Percentiles rank a stretch among this genome's conserved stretches.
phyloP scores from a whole-genome alignment of 1,140 invertebrate species.

The Pseudachorutes palmiensis region DNA sequence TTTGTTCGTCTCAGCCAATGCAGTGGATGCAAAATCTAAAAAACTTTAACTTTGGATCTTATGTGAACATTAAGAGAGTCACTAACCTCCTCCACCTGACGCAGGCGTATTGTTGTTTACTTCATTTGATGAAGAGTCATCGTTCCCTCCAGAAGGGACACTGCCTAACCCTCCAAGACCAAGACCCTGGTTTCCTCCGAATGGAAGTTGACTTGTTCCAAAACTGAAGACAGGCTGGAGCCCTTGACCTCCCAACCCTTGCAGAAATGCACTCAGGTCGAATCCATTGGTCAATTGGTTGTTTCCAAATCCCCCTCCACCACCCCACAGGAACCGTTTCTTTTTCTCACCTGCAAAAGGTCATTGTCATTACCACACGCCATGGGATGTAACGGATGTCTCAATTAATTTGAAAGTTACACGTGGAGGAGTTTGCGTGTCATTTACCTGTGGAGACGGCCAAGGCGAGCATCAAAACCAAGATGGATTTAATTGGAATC shows the following conservation, averaged over 20 bases:
- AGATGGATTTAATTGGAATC: no score
- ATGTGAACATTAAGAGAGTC: not conserved
- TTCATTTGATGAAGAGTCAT: not conserved
- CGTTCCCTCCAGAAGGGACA: not conserved
- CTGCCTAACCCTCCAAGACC: not conserved
- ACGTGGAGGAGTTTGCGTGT: no score
- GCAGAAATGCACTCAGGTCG: not conserved
- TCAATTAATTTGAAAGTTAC: no score
- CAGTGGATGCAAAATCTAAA: not conserved
- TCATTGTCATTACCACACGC: no score
- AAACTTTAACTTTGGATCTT: not conserved
- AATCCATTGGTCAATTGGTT: not conserved
- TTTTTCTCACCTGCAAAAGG: not conserved
- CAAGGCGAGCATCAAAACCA: no score
- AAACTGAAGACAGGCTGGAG: not conserved
- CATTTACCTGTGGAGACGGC: no score
- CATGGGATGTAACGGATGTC: no score
- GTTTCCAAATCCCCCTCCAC: not conserved
- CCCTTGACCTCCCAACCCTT: not conserved
- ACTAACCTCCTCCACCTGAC: not conserved
- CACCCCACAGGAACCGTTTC: not conserved
- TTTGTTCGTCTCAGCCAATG: not conserved
- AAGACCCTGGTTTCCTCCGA: not conserved
- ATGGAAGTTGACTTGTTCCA: not conserved
- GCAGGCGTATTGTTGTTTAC: not conserved